Conservation (phyloP, 2,113 vertebrate genomes). For the Tragulus kanchil region DNA sequence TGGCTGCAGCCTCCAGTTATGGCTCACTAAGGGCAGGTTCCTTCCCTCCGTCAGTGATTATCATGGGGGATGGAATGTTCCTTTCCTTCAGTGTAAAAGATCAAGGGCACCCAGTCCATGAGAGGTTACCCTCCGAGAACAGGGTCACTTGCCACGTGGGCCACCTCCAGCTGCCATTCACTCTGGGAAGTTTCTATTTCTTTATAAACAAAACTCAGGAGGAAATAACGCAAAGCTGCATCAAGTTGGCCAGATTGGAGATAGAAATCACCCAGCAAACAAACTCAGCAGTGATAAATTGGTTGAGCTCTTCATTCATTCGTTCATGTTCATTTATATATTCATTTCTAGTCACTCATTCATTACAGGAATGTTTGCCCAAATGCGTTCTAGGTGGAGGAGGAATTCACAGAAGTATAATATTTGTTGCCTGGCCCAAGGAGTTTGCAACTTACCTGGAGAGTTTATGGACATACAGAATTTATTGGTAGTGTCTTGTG, state of each 20-base stretch:
- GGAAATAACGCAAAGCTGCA: background rate
- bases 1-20: background rate
- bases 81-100: background rate
- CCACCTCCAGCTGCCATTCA: background rate
- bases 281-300: background rate
- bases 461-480: background rate
- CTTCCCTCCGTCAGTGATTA: too few species aligned
- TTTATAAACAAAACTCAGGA: slow-evolving; percentile 16
- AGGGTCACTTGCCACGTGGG: background rate
- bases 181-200: background rate
- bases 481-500: background rate
- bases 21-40: background rate
- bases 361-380: background rate
- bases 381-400: background rate
- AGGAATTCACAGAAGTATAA: background rate
- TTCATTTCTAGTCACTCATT: background rate
- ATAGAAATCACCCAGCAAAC: background rate
- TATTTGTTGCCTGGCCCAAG: background rate
- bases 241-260: background rate
- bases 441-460: background rate
- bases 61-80: background rate
- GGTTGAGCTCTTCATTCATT: background rate
- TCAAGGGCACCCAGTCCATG: background rate
- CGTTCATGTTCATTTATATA: background rate
- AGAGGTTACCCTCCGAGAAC: background rate